Evolutionary conservation across 2,888 invertebrate species (phyloP), one percentile per base, ranked within the genome.

Genomic region (Petrophora chlorosata): DNA sequence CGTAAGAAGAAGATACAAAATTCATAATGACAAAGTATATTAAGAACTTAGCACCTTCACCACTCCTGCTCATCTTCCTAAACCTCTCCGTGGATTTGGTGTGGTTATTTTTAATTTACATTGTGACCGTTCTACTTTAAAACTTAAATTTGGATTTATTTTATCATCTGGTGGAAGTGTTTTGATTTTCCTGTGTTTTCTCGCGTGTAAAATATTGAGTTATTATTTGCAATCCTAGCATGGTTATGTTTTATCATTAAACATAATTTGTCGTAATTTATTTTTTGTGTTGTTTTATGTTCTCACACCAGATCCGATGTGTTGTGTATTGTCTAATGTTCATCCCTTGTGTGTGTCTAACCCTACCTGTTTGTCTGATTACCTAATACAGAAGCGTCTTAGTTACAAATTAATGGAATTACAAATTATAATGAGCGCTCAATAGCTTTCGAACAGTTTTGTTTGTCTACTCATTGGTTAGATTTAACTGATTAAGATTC

Each of bases 251-350:
- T 82, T 73, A 75, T 63, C 69, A 76, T 78, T 75, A 68, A 79
- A 69, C 76, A 79, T 74, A 62, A 71, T 67, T 74, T 78, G 10
- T 10, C 76, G 65, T 65, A 69, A 50, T 67, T 79, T 59, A 61
- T 61, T 82, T 82, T 74, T 78, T 69, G 59, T 72, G 63, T 58
- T 70, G 67, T 74, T 77, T 82, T 84, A 76, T 76, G 49, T 83
- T 86, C 86, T 89, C 90, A 88, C 91, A 89, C 90, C 91, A 90
- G 90, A 91, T 88, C 87, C 85, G 87, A 87, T 86, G 90, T 90
- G 87, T 91, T 96, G 96, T 96, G 95, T 95, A 94, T 95, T 95
- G 95, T 95, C 95, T 95, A 94, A 94, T 94, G 94, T 94, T 93
- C 91, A 93, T 94, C 94, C 95, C 92, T 94, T 95, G 95, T 96